Evolutionary conservation across 2,797 vertebrate genomes (phyloP), one percentile per base, ranked within the genome.

Genomic region (Molossus alvarezi): DNA sequence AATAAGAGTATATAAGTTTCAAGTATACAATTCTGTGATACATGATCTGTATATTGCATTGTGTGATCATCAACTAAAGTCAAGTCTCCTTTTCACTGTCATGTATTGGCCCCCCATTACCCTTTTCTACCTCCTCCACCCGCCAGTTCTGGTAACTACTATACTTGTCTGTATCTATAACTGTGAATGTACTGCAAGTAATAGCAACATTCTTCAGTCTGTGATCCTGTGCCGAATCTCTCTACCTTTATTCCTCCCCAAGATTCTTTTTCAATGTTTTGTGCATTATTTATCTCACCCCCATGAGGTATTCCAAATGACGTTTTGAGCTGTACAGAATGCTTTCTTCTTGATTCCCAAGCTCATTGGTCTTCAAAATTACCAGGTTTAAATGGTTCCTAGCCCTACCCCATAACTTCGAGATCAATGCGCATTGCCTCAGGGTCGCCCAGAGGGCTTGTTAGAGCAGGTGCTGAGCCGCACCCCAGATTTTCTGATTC

Each of bases 361-460:
- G 53, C 18, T 88, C 27, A 57, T 21, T 85, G 17, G 37, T 80
- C 62, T 91, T 93, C 51, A 84, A 25, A 73, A 64, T 90, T 55
- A 85, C 5, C 18, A 11, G 23, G 10, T n/a, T 88, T 71, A 53
- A 85, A 62, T 60, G 90, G 80, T 91, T 69, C 15, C 23, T 48
- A 90, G n/a, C 5, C n/a, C 25, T 71, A 90, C 23, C 14, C 1
- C 10, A 2, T 73, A 88, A 37, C 4, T 79, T 72, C 5, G 17
- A 60, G 71, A 53, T 53, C 20, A 21, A 12, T 67, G 11, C 13
- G 33, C 65, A 20, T 4, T 65, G 45, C 29, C 23, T 83, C 18
- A 62, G 64, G 58, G 64, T 55, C 33, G 77, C 20, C 23, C 8
- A 17, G 33, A 82, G 18, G 25, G 21, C 17, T 55, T 76, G 2